phyloP scores from a whole-genome alignment of 2,888 invertebrate species.

The Chymomyza amoena region DNA sequence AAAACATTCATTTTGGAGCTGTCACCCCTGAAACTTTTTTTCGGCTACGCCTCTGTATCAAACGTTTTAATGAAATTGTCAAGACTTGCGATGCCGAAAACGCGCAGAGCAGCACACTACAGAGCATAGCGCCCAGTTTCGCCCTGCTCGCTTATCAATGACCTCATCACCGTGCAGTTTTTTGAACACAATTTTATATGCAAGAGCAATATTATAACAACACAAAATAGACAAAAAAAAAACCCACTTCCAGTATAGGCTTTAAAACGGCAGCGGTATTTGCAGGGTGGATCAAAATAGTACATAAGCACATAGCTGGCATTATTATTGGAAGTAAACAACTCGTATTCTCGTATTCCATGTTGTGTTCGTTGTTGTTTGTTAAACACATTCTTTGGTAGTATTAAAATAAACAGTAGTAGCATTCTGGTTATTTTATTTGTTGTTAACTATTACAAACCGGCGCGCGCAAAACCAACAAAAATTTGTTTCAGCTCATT shows the following conservation, averaged over 20 bases:
- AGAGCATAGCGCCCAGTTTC: slow-evolving; percentile 34
- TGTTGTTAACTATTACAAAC: not conserved
- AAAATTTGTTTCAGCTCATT: not conserved
- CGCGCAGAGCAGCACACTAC: not conserved
- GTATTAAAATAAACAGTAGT: not conserved
- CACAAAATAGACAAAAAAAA: slow-evolving; percentile 7
- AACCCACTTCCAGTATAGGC: not conserved
- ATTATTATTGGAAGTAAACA: slow-evolving; percentile 49
- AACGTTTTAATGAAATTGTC: not conserved
- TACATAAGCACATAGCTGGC: not conserved
- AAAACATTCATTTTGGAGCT: too few relatives aligned
- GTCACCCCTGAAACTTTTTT: too few relatives aligned
- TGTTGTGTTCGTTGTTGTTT: not conserved
- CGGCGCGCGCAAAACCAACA: not conserved
- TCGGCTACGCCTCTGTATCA: too few relatives aligned
- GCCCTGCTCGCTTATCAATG: slow-evolving; percentile 37
- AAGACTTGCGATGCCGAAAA: not conserved
- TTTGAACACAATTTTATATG: slow-evolving; percentile 7
- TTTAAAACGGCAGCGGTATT: not conserved
- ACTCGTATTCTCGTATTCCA: not conserved
- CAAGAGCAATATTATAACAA: not conserved
- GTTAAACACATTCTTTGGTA: not conserved
- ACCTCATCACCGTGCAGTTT: slow-evolving; percentile 32
- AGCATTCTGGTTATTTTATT: not conserved
- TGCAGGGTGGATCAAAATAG: not conserved